Conservation (phyloP, 1,140 invertebrate species). For the Drosophila varians region DNA sequence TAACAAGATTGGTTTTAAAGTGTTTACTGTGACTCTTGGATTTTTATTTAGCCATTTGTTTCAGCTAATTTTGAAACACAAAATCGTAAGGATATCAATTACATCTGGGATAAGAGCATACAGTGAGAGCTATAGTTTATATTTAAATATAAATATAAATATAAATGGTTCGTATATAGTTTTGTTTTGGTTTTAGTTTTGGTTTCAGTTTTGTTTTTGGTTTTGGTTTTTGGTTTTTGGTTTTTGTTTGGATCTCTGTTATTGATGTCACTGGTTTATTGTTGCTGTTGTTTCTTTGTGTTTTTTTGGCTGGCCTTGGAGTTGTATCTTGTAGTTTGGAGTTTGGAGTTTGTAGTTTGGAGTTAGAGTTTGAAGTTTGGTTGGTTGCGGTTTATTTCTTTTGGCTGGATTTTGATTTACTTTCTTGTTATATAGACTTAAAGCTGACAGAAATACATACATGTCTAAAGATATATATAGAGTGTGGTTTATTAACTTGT, state of each 20-base stretch:
- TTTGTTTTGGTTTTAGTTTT: constrained; percentile 11
- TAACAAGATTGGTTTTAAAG: constrained; percentile 13
- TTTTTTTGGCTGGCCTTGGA: constrained; percentile 24
- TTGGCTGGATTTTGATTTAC: constrained; percentile 40
- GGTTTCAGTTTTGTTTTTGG: constrained; percentile 2
- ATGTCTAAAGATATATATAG: constrained; percentile 33
- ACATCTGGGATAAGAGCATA: constrained; percentile 36
- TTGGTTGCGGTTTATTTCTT: constrained; percentile 38
- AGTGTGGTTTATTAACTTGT: constrained; percentile 42
- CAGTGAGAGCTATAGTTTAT: constrained; percentile 36
- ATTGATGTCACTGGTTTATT: constrained; percentile 23
- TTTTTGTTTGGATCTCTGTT: constrained; percentile 29
- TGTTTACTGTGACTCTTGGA: constrained; percentile 3
- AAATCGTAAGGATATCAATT: constrained; percentile 33
- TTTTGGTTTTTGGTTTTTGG: constrained; percentile 4
- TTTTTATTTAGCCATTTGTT: constrained; percentile 6
- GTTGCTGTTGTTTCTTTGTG: constrained; percentile 37
- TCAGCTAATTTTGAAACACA: constrained; percentile 36
- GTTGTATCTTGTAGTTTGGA: constrained; percentile 38
- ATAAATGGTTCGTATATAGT: constrained; percentile 29
- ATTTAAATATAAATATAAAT: constrained; percentile 20
- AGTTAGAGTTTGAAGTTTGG: constrained; percentile 27
- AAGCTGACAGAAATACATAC: constrained; percentile 48
- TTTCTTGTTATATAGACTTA: constrained; percentile 43
- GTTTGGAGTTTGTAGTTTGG: constrained; percentile 31